Conservation (phyloP, 2,113 vertebrate species). For the Trichechus manatus region DNA sequence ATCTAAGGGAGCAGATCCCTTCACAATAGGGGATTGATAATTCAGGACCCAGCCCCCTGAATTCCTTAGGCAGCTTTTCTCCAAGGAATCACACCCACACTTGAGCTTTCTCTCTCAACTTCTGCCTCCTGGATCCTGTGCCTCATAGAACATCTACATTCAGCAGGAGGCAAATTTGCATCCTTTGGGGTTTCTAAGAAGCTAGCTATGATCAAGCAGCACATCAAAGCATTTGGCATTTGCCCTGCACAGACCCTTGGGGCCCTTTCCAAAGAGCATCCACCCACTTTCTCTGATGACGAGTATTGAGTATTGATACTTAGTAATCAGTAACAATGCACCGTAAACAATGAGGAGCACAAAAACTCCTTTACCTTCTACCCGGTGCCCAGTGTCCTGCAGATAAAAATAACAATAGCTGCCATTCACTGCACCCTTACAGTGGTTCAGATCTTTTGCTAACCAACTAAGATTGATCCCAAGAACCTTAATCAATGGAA, state of each 20-base stretch:
- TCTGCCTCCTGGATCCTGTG: not conserved
- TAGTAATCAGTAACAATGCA: conserved; percentile 70
- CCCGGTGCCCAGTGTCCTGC: conserved; percentile 25
- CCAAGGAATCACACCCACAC: conserved; percentile 72
- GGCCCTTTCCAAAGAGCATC: conserved; percentile 62
- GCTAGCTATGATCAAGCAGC: conserved; percentile 24
- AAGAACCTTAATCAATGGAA: not conserved
- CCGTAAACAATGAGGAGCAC: conserved; percentile 70
- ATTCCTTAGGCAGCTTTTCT: conserved; percentile 58
- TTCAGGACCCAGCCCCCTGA: not conserved
- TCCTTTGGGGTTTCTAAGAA: conserved; percentile 24
- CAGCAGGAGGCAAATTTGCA: conserved; percentile 39
- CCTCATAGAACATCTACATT: conserved; percentile 38
- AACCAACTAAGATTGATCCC: not conserved
- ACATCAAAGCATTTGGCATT: conserved; percentile 83
- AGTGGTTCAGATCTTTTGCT: not conserved
- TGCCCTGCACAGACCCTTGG: conserved; percentile 69
- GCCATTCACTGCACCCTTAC: not conserved
- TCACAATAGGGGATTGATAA: conserved; percentile 62
- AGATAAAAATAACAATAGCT: conserved; percentile 37
- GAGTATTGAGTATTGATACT: conserved; percentile 71
- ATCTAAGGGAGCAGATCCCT: not conserved
- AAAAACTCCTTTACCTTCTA: conserved; percentile 74
- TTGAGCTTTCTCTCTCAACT: conserved; percentile 56
- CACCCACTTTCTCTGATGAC: conserved; percentile 72